A percentile compares a stretch with the other conserved stretches of the same genome.
Conservation (phyloP, 2,888 invertebrate genomes). For the Oscheius sp. region DNA sequence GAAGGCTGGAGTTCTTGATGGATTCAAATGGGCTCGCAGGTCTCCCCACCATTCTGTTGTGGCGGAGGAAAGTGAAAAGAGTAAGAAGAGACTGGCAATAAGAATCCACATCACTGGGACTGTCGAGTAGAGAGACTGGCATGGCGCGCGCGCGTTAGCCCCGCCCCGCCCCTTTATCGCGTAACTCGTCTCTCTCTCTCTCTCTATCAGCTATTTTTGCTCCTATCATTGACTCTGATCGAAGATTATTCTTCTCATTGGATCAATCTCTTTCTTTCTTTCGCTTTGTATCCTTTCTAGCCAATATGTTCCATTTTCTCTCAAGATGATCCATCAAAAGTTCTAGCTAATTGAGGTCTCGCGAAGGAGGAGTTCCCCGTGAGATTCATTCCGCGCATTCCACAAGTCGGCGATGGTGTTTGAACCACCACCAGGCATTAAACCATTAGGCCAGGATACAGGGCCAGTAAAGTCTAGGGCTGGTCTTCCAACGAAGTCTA, state of each 20-base stretch:
- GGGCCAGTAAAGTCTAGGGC: too few relatives aligned
- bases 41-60: conserved; percentile 70
- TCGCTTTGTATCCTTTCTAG: not conserved
- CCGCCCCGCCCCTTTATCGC: conserved; percentile 32
- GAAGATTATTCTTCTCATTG: conserved; percentile 15
- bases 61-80: conserved; percentile 29
- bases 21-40: conserved; percentile 67
- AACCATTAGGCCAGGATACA: not conserved
- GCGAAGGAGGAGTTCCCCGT: conserved; percentile 8
- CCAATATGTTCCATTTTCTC: not conserved
- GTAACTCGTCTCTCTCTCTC: conserved; percentile 24
- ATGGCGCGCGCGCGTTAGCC: conserved; percentile 17
- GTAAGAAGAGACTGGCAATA: not conserved
- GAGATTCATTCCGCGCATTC: conserved; percentile 19
- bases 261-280: not conserved
- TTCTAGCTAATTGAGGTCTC: conserved; percentile 20
- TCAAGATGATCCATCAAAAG: not conserved
- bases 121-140: too few relatives aligned
- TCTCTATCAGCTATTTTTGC: conserved; percentile 31
- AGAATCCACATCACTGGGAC: conserved; percentile 18
- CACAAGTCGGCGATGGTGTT: conserved; percentile 8
- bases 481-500: too few relatives aligned
- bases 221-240: conserved; percentile 26
- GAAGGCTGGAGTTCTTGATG: conserved; percentile 61
- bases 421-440: conserved; percentile 7